Percentiles rank a stretch among this genome's conserved stretches.
Evolutionary conservation across 2,888 invertebrate species (phyloP).

Genomic region (Leptinotarsa juncta): DNA sequence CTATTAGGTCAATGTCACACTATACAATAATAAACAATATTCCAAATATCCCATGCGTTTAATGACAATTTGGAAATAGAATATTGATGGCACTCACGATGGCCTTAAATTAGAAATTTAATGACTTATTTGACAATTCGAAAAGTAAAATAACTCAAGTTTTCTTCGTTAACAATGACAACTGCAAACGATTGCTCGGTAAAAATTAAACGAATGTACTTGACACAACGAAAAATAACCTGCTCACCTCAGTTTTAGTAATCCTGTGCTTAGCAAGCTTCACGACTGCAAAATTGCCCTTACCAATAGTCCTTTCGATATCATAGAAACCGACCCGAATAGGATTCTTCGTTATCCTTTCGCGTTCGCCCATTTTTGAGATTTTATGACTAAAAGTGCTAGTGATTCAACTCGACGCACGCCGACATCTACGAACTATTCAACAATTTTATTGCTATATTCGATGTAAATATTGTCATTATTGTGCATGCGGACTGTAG

Average conservation of each 20-base stretch:
- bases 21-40: too few species aligned
- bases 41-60: too few species aligned
- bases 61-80: too few species aligned
- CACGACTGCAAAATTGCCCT: constrained; percentile 99
- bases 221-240: constrained; percentile 5
- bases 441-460: constrained; percentile 58
- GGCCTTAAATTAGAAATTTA: too few species aligned
- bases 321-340: constrained; percentile 97
- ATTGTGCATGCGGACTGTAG: constrained; percentile 46
- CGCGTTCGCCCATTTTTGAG: constrained; percentile 61
- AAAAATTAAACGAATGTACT: background rate
- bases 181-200: background rate
- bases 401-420: constrained; percentile 38
- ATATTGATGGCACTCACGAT: too few species aligned
- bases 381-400: constrained; percentile 49
- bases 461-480: constrained; percentile 60
- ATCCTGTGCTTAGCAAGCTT: constrained; percentile 97
- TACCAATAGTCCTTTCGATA: constrained; percentile 97
- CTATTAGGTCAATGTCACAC: too few species aligned
- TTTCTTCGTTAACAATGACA: too few species aligned
- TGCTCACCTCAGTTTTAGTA: constrained; percentile 94
- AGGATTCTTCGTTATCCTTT: constrained; percentile 65
- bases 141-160: too few species aligned
- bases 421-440: constrained; percentile 33
- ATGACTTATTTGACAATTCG: too few species aligned